These are phyloP conservation scores for Xiphorhynchus erythropygius DNA, from an alignment of 2,797 vertebrate genomes.

Conservation along the genomic window DNA sequence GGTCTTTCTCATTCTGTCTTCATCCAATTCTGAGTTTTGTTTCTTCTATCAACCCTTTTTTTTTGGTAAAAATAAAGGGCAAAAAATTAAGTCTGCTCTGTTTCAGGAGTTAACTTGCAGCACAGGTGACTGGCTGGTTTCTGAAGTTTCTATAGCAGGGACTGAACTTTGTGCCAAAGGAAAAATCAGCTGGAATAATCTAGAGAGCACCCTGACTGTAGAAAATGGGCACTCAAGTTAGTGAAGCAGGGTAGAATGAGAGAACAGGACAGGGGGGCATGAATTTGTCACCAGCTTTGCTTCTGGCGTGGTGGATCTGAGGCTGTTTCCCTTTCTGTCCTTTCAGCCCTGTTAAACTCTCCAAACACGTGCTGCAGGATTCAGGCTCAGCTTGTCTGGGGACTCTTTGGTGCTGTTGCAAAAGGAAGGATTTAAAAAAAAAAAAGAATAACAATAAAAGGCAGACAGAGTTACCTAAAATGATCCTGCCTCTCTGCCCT, in stretches of 20 bases:
- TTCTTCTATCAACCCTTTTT: not conserved
- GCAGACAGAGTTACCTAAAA: not conserved
- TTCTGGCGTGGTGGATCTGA: not conserved
- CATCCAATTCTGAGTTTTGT: not conserved
- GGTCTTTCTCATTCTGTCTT: constrained; percentile 28
- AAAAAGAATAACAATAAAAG: not conserved
- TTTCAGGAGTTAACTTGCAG: not conserved
- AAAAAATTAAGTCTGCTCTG: not conserved
- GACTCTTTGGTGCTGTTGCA: not conserved
- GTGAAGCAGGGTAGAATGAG: not conserved
- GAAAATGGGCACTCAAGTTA: not conserved
- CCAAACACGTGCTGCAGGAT: not conserved
- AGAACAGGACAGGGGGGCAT: not conserved
- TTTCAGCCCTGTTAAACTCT: not conserved
- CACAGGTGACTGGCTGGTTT: not conserved
- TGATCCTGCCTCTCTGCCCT: not conserved
- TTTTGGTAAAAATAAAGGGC: not conserved
- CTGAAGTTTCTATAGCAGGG: not conserved
- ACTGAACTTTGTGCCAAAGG: not conserved
- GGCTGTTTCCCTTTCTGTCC: not conserved
- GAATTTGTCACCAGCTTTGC: not conserved
- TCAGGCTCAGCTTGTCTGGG: not conserved
- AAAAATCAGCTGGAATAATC: not conserved
- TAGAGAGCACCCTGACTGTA: not conserved
- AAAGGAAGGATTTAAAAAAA: not conserved